Base-by-base conservation (phyloP, 1,140 invertebrate genomes). In the Trichoplusia ni region DNA sequence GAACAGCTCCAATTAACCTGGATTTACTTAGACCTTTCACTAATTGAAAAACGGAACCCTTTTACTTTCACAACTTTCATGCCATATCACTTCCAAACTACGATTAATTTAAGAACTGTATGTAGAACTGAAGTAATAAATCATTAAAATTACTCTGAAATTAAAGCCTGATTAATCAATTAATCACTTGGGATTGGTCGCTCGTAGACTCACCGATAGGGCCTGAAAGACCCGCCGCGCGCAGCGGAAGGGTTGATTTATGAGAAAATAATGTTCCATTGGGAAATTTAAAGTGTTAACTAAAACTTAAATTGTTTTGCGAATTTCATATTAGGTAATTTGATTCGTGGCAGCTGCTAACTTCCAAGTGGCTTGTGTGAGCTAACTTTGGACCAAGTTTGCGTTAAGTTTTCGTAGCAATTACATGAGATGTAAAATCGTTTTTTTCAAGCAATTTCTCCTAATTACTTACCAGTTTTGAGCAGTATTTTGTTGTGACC, bases 61-160 rank as follows among this genome's bases (percentile, higher is more conserved):
- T 1, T 11, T 37, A 13, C 33, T 2, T n/a, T n/a, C n/a, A 4
- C 51, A 27, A 56, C 35, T 38, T 38, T 56, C 21, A 0, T 16
- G 19, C 21, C 35, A 40, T 33, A 56, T 40, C 51, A 44, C 25
- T 58, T 58, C 25, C 19, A 44, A 58, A 58, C 54, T 58, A 40
- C 54, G 16, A 44, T 58, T 58, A 58, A 58, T 58, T 38, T 40
- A 27, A 56, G 51, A 38, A 56, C 33, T 58, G 42, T 47, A 60
- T 47, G 56, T 46, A 47, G 46, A 16, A 58, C 14, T 60, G 13
- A 35, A 64, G 75, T 76, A 72, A 84, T 87, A 83, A 85, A 84
- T 87, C 84, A 87, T 83, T 80, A 80, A 83, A 84, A 87, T 87
- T 81, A 82, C 79, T 81, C 75, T 71, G 69, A 79, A 86, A 82